These are phyloP conservation scores for Menidia beryllina DNA, from an alignment of 2,113 vertebrate species.

Conservation along the genomic window DNA sequence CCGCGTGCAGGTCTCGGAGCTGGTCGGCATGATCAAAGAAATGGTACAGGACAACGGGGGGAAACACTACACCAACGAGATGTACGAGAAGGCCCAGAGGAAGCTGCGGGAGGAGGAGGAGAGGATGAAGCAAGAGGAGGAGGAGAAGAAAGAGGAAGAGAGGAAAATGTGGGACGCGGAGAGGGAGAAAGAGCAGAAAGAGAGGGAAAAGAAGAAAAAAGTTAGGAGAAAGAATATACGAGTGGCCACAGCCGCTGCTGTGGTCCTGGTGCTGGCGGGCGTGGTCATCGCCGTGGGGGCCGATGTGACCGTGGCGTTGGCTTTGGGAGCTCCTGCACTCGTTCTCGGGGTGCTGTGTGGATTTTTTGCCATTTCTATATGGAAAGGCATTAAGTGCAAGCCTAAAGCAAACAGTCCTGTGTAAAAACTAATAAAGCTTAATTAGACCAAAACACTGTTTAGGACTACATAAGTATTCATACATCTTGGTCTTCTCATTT, in stretches of 20 bases:
- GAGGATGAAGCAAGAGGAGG: slow-evolving; percentile 57
- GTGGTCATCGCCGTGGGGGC: slow-evolving; percentile 69
- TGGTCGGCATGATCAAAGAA: slow-evolving; percentile 72
- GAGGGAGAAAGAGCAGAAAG: slow-evolving; percentile 63
- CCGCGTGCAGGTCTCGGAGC: slow-evolving; percentile 61
- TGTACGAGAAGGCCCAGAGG: slow-evolving; percentile 71
- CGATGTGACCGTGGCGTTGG: slow-evolving; percentile 64
- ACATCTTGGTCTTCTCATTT: slow-evolving; percentile 1
- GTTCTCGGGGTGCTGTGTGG: slow-evolving; percentile 64
- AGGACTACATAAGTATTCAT: not conserved
- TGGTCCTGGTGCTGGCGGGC: slow-evolving; percentile 64
- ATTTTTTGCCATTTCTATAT: slow-evolving; percentile 62
- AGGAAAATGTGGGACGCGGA: slow-evolving; percentile 73
- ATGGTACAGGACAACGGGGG: slow-evolving; percentile 72
- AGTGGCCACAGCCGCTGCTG: slow-evolving; percentile 53
- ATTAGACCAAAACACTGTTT: too few relatives aligned
- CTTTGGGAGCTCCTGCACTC: slow-evolving; percentile 70
- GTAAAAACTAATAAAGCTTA: too few relatives aligned
- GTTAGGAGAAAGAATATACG: slow-evolving; percentile 56
- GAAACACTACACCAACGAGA: slow-evolving; percentile 73
- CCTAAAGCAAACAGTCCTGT: slow-evolving; percentile 36
- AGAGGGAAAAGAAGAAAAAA: slow-evolving; percentile 57
- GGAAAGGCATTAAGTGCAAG: slow-evolving; percentile 70
- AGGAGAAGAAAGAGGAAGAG: slow-evolving; percentile 73
- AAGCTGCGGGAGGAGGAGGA: slow-evolving; percentile 68